These are phyloP conservation scores for Sinella curviseta DNA, from an alignment of 1,140 invertebrate genomes.

Conservation along the genomic window DNA sequence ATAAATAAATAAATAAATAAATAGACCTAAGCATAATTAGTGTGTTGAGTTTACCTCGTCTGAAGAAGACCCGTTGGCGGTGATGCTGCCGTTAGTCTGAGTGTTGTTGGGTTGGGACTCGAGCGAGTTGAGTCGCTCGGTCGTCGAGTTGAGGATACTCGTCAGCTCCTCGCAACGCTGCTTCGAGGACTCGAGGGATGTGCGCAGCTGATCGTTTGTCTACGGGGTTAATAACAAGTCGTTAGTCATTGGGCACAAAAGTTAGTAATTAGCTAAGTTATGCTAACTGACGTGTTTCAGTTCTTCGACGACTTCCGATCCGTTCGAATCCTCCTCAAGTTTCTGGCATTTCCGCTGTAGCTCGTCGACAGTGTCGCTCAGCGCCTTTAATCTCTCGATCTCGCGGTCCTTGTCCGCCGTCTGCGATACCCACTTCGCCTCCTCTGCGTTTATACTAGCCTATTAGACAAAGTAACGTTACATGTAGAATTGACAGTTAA, in stretches of 20 bases:
- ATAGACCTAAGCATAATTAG: too few species aligned
- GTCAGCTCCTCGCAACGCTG: not conserved
- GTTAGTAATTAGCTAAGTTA: not conserved
- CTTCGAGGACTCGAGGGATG: not conserved
- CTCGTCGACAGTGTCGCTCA: too few species aligned
- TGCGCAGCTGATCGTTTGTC: not conserved
- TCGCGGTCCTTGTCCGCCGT: not conserved
- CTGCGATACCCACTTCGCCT: not conserved
- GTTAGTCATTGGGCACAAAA: too few species aligned
- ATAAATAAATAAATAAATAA: too few species aligned
- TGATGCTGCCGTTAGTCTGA: not conserved
- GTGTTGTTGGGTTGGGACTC: not conserved
- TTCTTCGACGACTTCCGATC: too few species aligned
- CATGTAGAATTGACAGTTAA: not conserved
- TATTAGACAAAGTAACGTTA: not conserved
- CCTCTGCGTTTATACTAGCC: constrained; percentile 16
- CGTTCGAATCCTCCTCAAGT: too few species aligned
- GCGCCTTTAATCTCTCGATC: not conserved
- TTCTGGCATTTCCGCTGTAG: too few species aligned
- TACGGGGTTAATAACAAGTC: too few species aligned
- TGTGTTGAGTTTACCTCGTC: too few species aligned
- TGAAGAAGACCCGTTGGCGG: not conserved
- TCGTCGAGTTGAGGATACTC: not conserved
- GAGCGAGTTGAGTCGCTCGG: not conserved
- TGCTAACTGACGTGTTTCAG: not conserved